A percentile compares a stretch with the other conserved stretches of the same genome.
Conservation (phyloP, 2,888 invertebrate genomes). For the Mamestra brassicae region DNA sequence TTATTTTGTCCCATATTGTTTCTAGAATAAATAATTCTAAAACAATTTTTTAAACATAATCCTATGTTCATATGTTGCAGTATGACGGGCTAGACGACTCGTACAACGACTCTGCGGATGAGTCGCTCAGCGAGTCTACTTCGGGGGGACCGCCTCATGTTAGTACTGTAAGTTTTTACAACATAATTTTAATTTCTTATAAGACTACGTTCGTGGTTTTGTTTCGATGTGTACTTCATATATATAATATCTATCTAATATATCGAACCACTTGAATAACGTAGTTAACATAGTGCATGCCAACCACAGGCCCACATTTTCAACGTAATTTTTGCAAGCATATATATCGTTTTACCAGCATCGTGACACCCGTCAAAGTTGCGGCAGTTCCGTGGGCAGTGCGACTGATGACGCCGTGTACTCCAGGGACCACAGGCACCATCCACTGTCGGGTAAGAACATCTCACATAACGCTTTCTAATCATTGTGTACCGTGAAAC, state of each 20-base stretch:
- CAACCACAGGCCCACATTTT: background rate
- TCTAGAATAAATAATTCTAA: no score
- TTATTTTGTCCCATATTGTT: no score
- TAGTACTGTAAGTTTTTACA: slow-evolving; percentile 76
- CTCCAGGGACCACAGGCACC: slow-evolving; percentile 83
- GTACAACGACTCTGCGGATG: slow-evolving; percentile 91
- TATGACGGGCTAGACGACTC: slow-evolving; percentile 95
- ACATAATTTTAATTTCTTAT: background rate
- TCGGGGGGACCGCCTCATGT: slow-evolving; percentile 88
- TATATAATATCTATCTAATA: slow-evolving; percentile 1
- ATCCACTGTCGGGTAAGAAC: slow-evolving; percentile 82
- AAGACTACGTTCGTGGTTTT: background rate
- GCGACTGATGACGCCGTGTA: slow-evolving; percentile 85
- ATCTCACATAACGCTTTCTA: slow-evolving; percentile 30
- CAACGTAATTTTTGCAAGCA: background rate
- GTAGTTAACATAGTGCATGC: background rate
- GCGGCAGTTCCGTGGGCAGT: slow-evolving; percentile 87
- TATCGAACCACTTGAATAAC: background rate
- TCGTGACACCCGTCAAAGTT: slow-evolving; percentile 86
- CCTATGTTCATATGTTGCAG: slow-evolving; percentile 75
- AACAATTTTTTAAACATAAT: no score
- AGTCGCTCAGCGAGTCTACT: slow-evolving; percentile 90
- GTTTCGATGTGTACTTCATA: background rate
- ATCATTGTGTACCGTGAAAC: slow-evolving; percentile 53
- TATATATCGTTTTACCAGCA: slow-evolving; percentile 63